A percentile compares a stretch with the other conserved stretches of the same genome.
Conservation (phyloP, 2,113 vertebrate genomes). For the Anhinga anhinga region DNA sequence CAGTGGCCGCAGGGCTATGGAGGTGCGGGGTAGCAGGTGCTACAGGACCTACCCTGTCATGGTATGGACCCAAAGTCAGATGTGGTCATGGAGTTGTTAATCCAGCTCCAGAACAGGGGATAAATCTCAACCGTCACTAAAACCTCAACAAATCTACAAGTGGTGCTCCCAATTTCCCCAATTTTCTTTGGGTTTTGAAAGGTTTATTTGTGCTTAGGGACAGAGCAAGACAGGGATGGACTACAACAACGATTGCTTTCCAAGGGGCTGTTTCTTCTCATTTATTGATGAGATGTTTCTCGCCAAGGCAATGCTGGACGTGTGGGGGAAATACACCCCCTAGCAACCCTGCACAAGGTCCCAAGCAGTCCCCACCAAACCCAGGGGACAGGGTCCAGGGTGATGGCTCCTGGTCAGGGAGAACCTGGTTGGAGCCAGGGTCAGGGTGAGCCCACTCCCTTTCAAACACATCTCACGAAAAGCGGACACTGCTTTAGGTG, state of each 20-base stretch:
- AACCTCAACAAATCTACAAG: background rate
- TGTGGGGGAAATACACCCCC: background rate
- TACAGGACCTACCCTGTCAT: background rate
- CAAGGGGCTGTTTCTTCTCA: background rate
- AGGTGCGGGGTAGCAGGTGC: background rate
- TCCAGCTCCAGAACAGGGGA: background rate
- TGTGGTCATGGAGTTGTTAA: rapidly evolving
- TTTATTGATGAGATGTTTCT: background rate
- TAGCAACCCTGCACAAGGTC: background rate
- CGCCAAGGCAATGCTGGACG: rapidly evolving
- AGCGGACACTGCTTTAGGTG: background rate
- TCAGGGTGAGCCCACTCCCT: background rate
- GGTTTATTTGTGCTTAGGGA: background rate
- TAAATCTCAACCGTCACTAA: background rate
- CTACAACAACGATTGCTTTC: background rate
- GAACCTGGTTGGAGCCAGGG: background rate
- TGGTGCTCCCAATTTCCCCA: rapidly evolving
- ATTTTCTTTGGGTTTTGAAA: rapidly evolving
- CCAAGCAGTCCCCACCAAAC: background rate
- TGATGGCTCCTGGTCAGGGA: background rate
- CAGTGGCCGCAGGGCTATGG: background rate
- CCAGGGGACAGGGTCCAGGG: background rate
- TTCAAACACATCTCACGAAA: background rate
- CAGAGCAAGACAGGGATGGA: background rate
- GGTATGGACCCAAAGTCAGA: rapidly evolving